Percentiles rank a stretch among this genome's conserved stretches.
phyloP scores from a whole-genome alignment of 2,888 invertebrate species.

The Antheraea yamamai region DNA sequence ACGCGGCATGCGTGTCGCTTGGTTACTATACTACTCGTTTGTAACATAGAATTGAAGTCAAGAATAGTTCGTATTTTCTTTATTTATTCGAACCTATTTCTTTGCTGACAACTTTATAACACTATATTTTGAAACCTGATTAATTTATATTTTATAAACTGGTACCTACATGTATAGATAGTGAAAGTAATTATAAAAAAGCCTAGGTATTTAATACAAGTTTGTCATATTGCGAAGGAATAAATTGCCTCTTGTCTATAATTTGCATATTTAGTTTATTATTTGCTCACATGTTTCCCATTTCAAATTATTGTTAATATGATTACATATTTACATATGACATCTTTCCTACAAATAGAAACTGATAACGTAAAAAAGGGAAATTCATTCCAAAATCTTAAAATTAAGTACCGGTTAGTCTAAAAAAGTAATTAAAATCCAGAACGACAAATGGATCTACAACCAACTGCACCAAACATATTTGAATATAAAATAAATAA shows the following conservation, averaged over 20 bases:
- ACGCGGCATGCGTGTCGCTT: slow-evolving; percentile 48
- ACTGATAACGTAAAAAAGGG: background rate
- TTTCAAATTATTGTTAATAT: background rate
- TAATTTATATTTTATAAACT: background rate
- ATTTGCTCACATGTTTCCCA: background rate
- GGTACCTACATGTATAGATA: background rate
- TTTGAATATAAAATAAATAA: background rate
- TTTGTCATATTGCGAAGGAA: background rate
- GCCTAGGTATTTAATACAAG: background rate
- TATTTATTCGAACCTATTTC: no score
- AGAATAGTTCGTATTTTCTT: no score
- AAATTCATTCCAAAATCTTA: background rate
- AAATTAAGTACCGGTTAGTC: background rate
- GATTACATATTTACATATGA: background rate
- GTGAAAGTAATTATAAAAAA: background rate
- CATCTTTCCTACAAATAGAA: background rate
- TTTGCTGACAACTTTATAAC: no score
- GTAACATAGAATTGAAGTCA: slow-evolving; percentile 23
- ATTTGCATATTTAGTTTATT: background rate
- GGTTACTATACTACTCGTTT: slow-evolving; percentile 43
- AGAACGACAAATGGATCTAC: background rate
- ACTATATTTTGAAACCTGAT: background rate
- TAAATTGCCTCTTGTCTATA: background rate
- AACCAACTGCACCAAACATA: background rate
- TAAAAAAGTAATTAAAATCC: background rate